Conservation (phyloP, 2,113 vertebrate genomes). For the Ptychochromis oligacanthus region DNA sequence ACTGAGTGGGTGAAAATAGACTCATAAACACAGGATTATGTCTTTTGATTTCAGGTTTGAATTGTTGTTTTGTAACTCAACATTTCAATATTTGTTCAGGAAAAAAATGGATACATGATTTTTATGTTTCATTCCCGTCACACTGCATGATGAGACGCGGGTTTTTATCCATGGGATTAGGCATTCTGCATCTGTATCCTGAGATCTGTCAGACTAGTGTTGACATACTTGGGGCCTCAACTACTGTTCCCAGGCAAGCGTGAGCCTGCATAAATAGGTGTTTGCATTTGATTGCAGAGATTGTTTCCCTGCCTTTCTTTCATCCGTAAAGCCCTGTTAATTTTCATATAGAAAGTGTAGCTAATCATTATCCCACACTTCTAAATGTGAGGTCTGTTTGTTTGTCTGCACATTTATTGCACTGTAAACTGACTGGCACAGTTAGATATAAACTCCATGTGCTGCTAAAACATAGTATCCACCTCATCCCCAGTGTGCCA, state of each 20-base stretch:
- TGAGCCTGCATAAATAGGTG: constrained; percentile 75
- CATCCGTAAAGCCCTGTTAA: constrained; percentile 38
- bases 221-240: constrained; percentile 65
- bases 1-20: not conserved
- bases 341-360: constrained; percentile 40
- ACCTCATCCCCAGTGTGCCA: constrained; percentile 3
- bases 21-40: not conserved
- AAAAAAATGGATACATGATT: not conserved
- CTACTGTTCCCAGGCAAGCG: constrained; percentile 66
- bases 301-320: constrained; percentile 28
- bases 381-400: constrained; percentile 1
- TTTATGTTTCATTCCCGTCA: constrained; percentile 25
- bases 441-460: not conserved
- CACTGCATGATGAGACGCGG: constrained; percentile 28
- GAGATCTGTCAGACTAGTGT: constrained; percentile 64
- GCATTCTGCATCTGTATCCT: constrained; percentile 65
- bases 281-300: constrained; percentile 61
- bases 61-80: not conserved
- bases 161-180: constrained; percentile 60
- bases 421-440: not conserved
- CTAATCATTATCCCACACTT: constrained; percentile 45
- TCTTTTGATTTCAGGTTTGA: not conserved
- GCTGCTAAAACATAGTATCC: not conserved
- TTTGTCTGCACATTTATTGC: constrained; percentile 5
- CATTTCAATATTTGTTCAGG: not conserved